These are phyloP conservation scores for Amblyjoppa proteus DNA, from an alignment of 2,888 invertebrate species.

Conservation along the genomic window DNA sequence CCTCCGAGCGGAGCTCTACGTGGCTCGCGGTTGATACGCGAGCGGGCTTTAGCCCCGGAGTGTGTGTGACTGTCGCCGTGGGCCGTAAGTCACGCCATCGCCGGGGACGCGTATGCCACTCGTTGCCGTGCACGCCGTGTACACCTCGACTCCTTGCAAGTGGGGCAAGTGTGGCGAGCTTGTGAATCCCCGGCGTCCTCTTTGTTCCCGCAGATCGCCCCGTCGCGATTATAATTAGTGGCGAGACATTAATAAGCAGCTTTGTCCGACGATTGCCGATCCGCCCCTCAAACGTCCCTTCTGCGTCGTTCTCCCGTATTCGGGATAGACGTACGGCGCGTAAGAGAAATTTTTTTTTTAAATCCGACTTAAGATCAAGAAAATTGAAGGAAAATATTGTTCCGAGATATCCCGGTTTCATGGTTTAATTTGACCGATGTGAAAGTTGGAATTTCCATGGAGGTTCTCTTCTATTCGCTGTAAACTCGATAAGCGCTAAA, in stretches of 20 bases:
- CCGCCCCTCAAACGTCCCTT: neutral
- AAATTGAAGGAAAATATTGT: too few species aligned
- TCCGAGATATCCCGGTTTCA: too few species aligned
- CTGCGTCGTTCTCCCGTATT: neutral
- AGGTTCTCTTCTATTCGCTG: too few species aligned
- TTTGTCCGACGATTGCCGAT: slow-evolving; percentile 43
- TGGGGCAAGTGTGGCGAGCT: slow-evolving; percentile 59
- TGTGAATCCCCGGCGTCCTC: slow-evolving; percentile 59
- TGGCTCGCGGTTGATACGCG: slow-evolving; percentile 16
- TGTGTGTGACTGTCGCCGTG: slow-evolving; percentile 70
- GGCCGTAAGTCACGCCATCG: slow-evolving; percentile 79
- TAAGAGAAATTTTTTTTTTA: too few species aligned
- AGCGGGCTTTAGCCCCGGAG: slow-evolving; percentile 35
- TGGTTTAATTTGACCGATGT: too few species aligned
- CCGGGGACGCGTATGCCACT: slow-evolving; percentile 54
- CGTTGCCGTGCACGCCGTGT: slow-evolving; percentile 43
- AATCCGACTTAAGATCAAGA: too few species aligned
- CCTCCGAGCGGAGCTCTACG: neutral
- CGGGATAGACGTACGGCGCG: neutral
- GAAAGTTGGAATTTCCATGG: too few species aligned
- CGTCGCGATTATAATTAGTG: slow-evolving; percentile 80
- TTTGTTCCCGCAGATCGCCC: slow-evolving; percentile 77
- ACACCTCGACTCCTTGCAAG: slow-evolving; percentile 24
- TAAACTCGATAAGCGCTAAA: too few species aligned
- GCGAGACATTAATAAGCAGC: slow-evolving; percentile 68